Evolutionary conservation across 1,140 invertebrate genomes (phyloP), one percentile per base, ranked within the genome.

Genomic region (Schlechtendalia chinensis): DNA sequence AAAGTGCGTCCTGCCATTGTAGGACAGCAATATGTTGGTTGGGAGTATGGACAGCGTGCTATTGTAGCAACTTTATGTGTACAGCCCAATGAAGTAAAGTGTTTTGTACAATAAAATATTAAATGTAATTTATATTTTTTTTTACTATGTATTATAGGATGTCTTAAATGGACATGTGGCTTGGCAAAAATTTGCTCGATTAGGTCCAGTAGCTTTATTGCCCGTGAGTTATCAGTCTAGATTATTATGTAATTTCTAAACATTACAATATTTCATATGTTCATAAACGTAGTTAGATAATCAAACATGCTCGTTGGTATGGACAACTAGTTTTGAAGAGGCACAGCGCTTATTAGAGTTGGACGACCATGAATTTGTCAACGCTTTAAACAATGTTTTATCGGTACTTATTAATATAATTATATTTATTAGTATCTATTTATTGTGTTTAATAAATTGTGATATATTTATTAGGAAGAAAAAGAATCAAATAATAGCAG

Each of bases 101-200:
- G 1, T 72, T 72, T 54, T 54, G 0, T 19, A 27, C 19, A 27
- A 17, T 72, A 0, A n/a, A 54, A 11, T 72, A 50, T 69, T 47
- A 5, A 27, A 27, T 22, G 0, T 69, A 50, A 50, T 47, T 69
- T 1, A 19, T 53, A 29, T 53, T 72, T 19, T 50, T 2, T 29
- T 11, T 54, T 39, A 39, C 32, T 8, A 39, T 39, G 32, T 39
- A 39, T 39, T 39, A 8, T 39, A 24, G 29, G 39, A 53, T 74
- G 24, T 81, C 96, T 97, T 45, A 22, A 61, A 79, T 19, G 58
- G 56, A 86, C 88, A 89, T 54, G 93, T 94, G 50, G 97, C 96
- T 0, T 99, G 96, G 96, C 97, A 99, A 86, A 89, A 96, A 82
- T 99, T 98, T 87, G 86, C 98, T 80, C 93, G 95, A 3, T 92